phyloP scores from a whole-genome alignment of 1,140 invertebrate species.

The Mercenaria mercenaria region DNA sequence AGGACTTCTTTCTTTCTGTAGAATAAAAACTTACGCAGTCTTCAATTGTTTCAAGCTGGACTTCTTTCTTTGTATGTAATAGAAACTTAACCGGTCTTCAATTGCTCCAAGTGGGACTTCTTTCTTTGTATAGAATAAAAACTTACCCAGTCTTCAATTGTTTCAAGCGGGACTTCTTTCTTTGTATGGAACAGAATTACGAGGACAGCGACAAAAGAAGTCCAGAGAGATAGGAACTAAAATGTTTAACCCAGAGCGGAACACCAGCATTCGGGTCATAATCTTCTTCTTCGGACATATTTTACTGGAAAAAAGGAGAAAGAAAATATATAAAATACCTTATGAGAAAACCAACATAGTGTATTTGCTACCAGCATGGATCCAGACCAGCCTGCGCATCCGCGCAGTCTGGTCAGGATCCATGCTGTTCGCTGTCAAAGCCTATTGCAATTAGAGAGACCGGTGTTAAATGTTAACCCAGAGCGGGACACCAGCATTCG shows the following conservation, averaged over 20 bases:
- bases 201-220: background rate
- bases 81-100: no score
- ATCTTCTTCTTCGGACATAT: background rate
- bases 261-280: background rate
- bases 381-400: no score
- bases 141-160: background rate
- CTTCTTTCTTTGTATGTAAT: background rate
- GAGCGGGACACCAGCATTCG: background rate
- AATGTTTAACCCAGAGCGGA: background rate
- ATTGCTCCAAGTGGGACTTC: no score
- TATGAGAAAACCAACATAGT: no score
- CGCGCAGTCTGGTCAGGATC: no score
- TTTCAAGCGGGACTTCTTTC: background rate
- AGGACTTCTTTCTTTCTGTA: background rate
- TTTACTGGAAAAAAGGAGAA: background rate
- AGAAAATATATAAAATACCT: no score
- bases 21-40: slow-evolving; percentile 12
- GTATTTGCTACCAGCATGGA: no score
- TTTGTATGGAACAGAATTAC: background rate
- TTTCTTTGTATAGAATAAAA: background rate
- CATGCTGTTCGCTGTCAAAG: no score
- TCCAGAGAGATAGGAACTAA: background rate
- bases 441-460: no score
- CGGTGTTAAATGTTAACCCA: background rate
- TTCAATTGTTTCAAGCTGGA: background rate